Percentiles rank a stretch among this genome's conserved stretches.
Conservation (phyloP, 2,113 vertebrate species). For the western clawed frog (Xenopus tropicalis) region UCB_Xtro_10.0 CM004444.2:132893501-132894000, state of each 20-base stretch:
- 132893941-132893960: constrained; percentile 1
- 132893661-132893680: too few relatives aligned
- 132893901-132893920: constrained; percentile 24
- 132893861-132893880: constrained; percentile 29
- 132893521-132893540: too few relatives aligned
- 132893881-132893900: constrained; percentile 36
- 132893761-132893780: constrained; percentile 34
- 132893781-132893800: constrained; percentile 42
- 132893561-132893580: too few relatives aligned
- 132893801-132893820: constrained; percentile 39
- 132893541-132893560: too few relatives aligned
- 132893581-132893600: too few relatives aligned
- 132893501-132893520: too few relatives aligned
- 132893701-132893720: constrained; percentile 19
- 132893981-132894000: background rate
- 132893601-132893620: too few relatives aligned
- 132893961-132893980: background rate
- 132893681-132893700: constrained; percentile 20
- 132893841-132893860: constrained; percentile 40
- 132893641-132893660: too few relatives aligned
- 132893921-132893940: constrained; percentile 13
- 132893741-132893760: constrained; percentile 32
- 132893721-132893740: constrained; percentile 29
- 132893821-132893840: constrained; percentile 38
- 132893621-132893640: too few relatives aligned